These are phyloP conservation scores for Pinctada fucata DNA, from an alignment of 2,888 invertebrate species.

Conservation along the genomic window DNA sequence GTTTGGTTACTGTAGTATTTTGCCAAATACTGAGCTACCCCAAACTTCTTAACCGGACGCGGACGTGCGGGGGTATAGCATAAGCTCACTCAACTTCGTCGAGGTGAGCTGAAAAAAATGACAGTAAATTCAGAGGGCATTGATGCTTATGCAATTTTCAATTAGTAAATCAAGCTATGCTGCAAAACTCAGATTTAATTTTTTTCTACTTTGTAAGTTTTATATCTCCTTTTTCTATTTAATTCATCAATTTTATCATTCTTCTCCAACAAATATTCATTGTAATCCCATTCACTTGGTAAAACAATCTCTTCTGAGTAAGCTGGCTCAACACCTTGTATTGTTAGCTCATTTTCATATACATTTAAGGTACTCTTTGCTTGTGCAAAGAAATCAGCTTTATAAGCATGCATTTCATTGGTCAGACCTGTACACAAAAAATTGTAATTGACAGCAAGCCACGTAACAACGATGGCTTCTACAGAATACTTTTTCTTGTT, in stretches of 20 bases:
- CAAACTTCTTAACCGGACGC: too few relatives aligned
- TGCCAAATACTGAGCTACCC: too few relatives aligned
- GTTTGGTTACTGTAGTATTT: too few relatives aligned
- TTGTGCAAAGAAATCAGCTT: conserved; percentile 19
- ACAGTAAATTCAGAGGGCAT: too few relatives aligned
- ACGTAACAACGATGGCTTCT: conserved; percentile 3
- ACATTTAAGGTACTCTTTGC: conserved; percentile 3
- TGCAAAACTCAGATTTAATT: too few relatives aligned
- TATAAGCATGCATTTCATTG: not conserved
- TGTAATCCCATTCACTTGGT: conserved; percentile 14
- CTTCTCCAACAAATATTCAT: conserved; percentile 7
- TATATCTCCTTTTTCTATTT: not conserved
- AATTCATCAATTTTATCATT: not conserved
- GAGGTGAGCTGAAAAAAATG: too few relatives aligned
- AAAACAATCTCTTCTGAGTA: not conserved
- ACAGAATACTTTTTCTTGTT: conserved; percentile 7
- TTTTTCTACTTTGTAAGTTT: not conserved
- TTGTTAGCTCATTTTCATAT: conserved; percentile 16
- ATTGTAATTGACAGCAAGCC: conserved; percentile 25
- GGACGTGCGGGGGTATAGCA: too few relatives aligned
- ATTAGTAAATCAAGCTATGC: too few relatives aligned
- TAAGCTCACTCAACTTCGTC: too few relatives aligned
- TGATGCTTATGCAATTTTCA: too few relatives aligned
- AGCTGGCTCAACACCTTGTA: conserved; percentile 10
- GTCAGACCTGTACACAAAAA: conserved; percentile 21